Evolutionary conservation across 2,797 vertebrate genomes (phyloP), one percentile per base, ranked within the genome.

Genomic region (Microctenopoma steveboyesi): DNA sequence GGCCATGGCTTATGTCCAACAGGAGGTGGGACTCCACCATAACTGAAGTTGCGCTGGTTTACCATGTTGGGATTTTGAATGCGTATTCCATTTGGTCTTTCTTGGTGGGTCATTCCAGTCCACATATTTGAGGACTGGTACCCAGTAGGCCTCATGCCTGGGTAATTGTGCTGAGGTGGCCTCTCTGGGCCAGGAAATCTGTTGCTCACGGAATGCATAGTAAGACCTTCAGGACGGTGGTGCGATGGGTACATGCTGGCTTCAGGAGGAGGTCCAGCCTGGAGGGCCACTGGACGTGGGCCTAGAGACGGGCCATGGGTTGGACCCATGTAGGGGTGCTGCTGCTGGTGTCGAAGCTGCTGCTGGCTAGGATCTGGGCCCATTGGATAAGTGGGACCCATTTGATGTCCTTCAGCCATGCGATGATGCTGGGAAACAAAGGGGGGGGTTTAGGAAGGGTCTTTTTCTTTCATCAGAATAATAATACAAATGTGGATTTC

Each of bases 1-100:
- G 93, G 91, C 96, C 96, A 97, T 45, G 96, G 95, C 83, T 93
- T 90, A 49, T 94, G 87, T 30, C 95, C 92, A 50, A 94, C 81
- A 0, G 95, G 93, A 0, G 94, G 94, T 58, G 94, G 94, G 57
- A 95, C 89, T 49, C 94, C 92, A 7, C 91, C 94, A 0, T 95
- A 95, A 64, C 90, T 81, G 45, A 95, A 94, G 40, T 86, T 58
- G 0, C 72, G 93, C 48, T 95, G 94, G 86, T 82, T 88, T 51
- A 86, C 69, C 67, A 91, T 37, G 0, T 81, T 94, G 50, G 95
- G 93, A 7, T 95, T 91, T 18, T 94, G 88, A 56, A n/a, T 92
- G 61, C 78, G 64, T 30, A 93, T 81, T 27, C 92, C 94, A 0
- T 87, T 86, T 0, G 92, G 83, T 83, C 92, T 93, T 62, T 91